Conservation (phyloP, 2,888 invertebrate genomes). For the Sipunculus nudus region DNA sequence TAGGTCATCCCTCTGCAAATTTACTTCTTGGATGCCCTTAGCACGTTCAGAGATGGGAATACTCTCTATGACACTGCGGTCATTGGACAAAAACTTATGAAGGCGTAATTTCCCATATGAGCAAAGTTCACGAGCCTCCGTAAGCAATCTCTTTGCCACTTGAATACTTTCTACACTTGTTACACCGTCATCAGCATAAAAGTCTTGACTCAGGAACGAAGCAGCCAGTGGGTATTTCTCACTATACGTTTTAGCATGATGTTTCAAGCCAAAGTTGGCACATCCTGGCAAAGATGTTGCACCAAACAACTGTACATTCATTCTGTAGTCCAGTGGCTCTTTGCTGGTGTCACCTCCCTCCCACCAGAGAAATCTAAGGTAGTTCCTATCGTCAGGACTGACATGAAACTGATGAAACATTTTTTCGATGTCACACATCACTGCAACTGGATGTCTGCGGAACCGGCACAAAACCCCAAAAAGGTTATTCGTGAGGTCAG, state of each 20-base stretch:
- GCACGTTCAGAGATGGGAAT: constrained; percentile 29
- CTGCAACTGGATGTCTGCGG: constrained; percentile 19
- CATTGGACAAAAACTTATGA: constrained; percentile 34
- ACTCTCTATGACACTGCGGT: constrained; percentile 26
- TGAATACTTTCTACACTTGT: constrained; percentile 8
- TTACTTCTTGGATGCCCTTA: constrained; percentile 14
- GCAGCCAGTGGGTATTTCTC: constrained; percentile 4
- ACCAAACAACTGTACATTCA: constrained; percentile 22
- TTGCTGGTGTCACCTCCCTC: constrained; percentile 6
- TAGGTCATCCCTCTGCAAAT: constrained; percentile 19
- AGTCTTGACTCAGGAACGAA: background rate
- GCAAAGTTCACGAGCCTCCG: constrained; percentile 10
- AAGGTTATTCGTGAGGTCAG: constrained; percentile 26
- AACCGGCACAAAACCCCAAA: constrained; percentile 24
- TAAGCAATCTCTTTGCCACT: constrained; percentile 13
- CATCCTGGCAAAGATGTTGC: constrained; percentile 12
- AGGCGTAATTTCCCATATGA: constrained; percentile 28
- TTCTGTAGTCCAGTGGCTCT: constrained; percentile 12
- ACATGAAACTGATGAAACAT: constrained; percentile 34
- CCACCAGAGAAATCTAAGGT: constrained; percentile 27
- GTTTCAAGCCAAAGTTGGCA: constrained; percentile 19
- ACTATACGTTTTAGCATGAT: background rate
- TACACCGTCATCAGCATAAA: constrained; percentile 24
- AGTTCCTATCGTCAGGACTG: constrained; percentile 10
- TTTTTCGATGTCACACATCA: constrained; percentile 30